Conservation (phyloP, 2,113 vertebrate species). For the Lontra canadensis region DNA sequence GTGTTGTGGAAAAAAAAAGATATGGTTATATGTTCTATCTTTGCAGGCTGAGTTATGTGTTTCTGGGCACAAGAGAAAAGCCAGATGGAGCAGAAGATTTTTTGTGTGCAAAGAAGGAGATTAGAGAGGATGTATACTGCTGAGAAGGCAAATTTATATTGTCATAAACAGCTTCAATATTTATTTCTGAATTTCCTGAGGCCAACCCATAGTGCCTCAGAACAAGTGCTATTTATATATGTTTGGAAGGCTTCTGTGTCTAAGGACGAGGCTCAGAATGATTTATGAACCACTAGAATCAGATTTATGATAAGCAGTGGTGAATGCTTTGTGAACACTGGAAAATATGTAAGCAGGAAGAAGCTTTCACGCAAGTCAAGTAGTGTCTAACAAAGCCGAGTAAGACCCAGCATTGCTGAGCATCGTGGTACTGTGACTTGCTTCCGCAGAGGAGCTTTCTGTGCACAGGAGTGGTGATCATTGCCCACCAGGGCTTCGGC, state of each 20-base stretch:
- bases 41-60: neutral
- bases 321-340: neutral
- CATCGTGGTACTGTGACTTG: neutral
- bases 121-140: neutral
- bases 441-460: neutral
- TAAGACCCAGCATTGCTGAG: neutral
- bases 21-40: neutral
- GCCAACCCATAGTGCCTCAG: neutral
- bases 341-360: neutral
- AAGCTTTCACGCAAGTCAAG: neutral
- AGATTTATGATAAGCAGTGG: neutral
- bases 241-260: neutral
- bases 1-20: neutral
- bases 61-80: neutral
- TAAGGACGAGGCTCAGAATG: neutral
- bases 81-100: conserved; percentile 42
- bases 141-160: conserved; percentile 32
- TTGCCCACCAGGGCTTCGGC: neutral
- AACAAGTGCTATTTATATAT: neutral
- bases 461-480: neutral
- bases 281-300: neutral
- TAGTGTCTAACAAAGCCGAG: neutral
- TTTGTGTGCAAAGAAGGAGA: neutral
- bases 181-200: neutral
- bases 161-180: neutral